Base-by-base conservation (phyloP, 2,113 vertebrate species). In the Varanus salvator region DNA sequence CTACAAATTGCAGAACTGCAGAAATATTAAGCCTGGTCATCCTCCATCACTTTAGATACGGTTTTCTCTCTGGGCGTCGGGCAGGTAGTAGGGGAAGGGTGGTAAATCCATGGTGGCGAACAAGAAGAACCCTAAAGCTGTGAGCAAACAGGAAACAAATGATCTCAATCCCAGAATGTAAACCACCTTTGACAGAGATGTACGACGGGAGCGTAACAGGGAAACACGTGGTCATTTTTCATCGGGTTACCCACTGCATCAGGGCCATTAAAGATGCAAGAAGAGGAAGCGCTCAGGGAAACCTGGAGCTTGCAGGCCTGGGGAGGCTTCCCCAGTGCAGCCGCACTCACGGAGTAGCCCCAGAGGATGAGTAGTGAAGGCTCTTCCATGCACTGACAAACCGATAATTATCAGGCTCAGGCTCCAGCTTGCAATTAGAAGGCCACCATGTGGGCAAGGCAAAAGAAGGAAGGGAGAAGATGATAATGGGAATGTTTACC, bases 121-220 rank as follows among this genome's bases (percentile, higher is more conserved):
- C 96, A 96, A 93, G 96, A 97, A 97, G 80, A 97, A 97, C 97
- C 97, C 97, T 94, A 97, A 96, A 98, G 98, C 98, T 98, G 97
- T 97, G 96, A 98, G 98, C 98, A 98, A 98, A 97, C 97, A 97
- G 97, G 97, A 99, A 98, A 98, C 97, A 98, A 99, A 98, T 98
- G 94, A 98, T 97, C 96, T 96, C 96, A 95, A 96, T 96, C 95
- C 94, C 94, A 95, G 94, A 97, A 97, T 94, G 95, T 97, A 97
- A 97, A 97, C 96, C 89, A 31, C 91, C 89, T 72, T 92, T 96
- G 96, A 97, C 97, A 97, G 95, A 97, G 97, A 97, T 93, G 87
- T 96, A 96, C 95, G 95, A 92, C 95, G 94, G 92, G 96, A 96
- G 95, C 95, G 90, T 82, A 94, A 93, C 91, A 96, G 94, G 94